Conservation (phyloP, 92 coral and sea anemone species). For the Porites divaricata region DNA sequence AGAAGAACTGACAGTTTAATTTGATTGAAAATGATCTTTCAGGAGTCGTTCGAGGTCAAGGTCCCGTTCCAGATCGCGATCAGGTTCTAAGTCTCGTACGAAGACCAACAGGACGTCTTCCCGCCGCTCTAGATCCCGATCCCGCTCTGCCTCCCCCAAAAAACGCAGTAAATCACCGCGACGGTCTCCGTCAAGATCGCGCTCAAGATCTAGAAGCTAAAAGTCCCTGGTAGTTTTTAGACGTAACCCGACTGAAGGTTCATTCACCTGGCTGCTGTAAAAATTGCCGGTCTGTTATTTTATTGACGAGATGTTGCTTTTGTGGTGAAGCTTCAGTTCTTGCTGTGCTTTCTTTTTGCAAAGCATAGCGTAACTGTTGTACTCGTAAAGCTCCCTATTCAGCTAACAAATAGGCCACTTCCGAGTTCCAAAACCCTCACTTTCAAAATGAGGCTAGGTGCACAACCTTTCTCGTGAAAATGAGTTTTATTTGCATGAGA, state of each 20-base stretch:
- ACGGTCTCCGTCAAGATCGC: slow-evolving; percentile 53
- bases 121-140: slow-evolving; percentile 67
- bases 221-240: not conserved
- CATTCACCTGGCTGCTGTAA: not conserved
- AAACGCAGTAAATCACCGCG: slow-evolving; percentile 23
- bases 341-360: not conserved
- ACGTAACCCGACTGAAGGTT: not conserved
- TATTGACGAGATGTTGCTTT: not conserved
- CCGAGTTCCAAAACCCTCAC: too few species aligned
- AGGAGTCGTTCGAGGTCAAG: slow-evolving; percentile 55
- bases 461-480: too few species aligned
- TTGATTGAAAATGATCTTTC: not conserved
- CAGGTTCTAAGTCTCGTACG: slow-evolving; percentile 81
- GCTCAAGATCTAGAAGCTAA: slow-evolving; percentile 55
- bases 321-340: not conserved
- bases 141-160: slow-evolving; percentile 49
- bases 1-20: not conserved
- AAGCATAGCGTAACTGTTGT: too few species aligned
- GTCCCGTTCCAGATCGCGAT: slow-evolving; percentile 57
- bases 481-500: too few species aligned
- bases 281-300: not conserved
- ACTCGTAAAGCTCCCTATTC: too few species aligned
- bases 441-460: too few species aligned
- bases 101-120: slow-evolving; percentile 44
- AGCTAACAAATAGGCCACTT: too few species aligned